Conservation (phyloP, 2,888 invertebrate species). For the Melanophora roralis region DNA sequence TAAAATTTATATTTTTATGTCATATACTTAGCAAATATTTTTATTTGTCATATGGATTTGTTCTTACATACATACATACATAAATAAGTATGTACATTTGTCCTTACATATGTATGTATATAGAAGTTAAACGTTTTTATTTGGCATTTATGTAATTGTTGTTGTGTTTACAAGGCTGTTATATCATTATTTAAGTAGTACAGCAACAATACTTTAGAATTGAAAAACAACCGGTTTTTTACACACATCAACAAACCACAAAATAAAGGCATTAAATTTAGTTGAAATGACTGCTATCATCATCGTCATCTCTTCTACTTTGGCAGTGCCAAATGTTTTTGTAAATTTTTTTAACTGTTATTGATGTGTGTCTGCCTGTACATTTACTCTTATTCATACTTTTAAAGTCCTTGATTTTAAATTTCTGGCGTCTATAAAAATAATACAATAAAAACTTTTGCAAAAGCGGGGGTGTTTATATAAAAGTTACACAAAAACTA, state of each 20-base stretch:
- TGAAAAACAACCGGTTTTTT: conserved; percentile 4
- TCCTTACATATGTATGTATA: too few relatives aligned
- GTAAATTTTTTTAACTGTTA: conserved; percentile 40
- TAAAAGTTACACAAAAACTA: background rate
- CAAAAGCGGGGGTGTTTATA: conserved; percentile 16
- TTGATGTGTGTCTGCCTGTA: background rate
- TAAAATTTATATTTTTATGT: background rate
- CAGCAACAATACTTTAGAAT: background rate
- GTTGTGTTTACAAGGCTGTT: conserved; percentile 36
- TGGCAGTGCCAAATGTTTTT: conserved; percentile 39
- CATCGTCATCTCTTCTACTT: conserved; percentile 5
- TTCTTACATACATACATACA: too few relatives aligned
- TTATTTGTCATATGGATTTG: too few relatives aligned
- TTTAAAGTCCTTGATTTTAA: conserved; percentile 45
- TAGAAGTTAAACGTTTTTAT: background rate
- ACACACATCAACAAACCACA: background rate
- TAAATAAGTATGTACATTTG: background rate
- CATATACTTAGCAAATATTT: too few relatives aligned
- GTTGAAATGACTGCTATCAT: conserved; percentile 32
- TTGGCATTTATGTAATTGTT: conserved; percentile 1
- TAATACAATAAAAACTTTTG: background rate
- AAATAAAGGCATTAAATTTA: background rate
- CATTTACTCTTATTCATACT: background rate
- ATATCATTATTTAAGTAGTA: conserved; percentile 29
- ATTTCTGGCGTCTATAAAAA: conserved; percentile 48